Evolutionary conservation across 2,888 invertebrate species (phyloP).

Genomic region (Galerucella nymphaeae): DNA sequence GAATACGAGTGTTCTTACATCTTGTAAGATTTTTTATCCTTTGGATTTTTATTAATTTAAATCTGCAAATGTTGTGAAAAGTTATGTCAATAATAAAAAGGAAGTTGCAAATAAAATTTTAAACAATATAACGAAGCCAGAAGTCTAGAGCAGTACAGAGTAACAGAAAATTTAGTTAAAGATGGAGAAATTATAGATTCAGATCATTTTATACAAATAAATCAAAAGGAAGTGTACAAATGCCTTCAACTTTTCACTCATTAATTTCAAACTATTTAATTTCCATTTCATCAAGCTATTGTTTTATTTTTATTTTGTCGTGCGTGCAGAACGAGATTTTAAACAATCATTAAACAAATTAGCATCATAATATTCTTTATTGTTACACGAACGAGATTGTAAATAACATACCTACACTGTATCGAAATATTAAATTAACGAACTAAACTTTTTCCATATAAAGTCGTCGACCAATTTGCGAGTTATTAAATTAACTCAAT

Average conservation of each 20-base stretch:
- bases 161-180: too few species aligned
- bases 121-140: too few species aligned
- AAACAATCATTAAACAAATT: not conserved
- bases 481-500: not conserved
- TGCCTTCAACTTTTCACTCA: not conserved
- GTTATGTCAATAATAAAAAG: too few species aligned
- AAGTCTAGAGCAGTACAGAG: too few species aligned
- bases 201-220: too few species aligned
- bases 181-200: too few species aligned
- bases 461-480: not conserved
- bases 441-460: not conserved
- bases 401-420: not conserved
- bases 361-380: not conserved
- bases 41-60: too few species aligned
- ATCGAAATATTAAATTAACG: not conserved
- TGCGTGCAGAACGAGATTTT: not conserved
- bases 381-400: not conserved
- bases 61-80: too few species aligned
- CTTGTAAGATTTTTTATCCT: too few species aligned
- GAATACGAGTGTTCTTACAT: too few species aligned
- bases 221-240: too few species aligned
- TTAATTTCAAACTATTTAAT: not conserved
- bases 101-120: too few species aligned
- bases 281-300: not conserved
- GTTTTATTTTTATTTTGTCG: not conserved